Percentiles rank a stretch among this genome's conserved stretches.
These are phyloP conservation scores for Beaufortia kweichowensis DNA, from an alignment of 2,113 vertebrate genomes.

Conservation along the genomic window DNA sequence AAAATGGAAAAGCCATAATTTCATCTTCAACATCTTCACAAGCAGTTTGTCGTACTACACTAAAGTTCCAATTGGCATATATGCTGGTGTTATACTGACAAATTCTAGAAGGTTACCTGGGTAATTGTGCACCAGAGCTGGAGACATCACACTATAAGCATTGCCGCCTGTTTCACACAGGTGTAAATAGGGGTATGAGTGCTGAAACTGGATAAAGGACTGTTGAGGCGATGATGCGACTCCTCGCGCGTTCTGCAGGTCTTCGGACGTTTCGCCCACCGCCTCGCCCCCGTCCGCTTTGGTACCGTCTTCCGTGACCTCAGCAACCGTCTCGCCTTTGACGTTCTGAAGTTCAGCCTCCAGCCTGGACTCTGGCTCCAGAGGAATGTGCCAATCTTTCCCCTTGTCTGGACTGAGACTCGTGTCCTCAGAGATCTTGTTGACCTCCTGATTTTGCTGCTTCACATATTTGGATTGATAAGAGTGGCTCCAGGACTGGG, in stretches of 20 bases:
- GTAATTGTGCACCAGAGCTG: conserved; percentile 93
- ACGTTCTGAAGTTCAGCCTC: conserved; percentile 85
- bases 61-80: background rate
- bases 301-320: conserved; percentile 81
- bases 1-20: conserved; percentile 15
- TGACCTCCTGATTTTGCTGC: conserved; percentile 84
- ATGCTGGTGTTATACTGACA: background rate
- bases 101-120: conserved; percentile 78
- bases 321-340: conserved; percentile 79
- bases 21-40: background rate
- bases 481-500: conserved; percentile 87
- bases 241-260: conserved; percentile 82
- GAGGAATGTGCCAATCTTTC: conserved; percentile 82
- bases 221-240: conserved; percentile 92
- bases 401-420: conserved; percentile 85
- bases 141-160: conserved; percentile 91
- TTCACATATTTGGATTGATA: conserved; percentile 92
- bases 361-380: conserved; percentile 79
- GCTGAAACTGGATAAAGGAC: conserved; percentile 95
- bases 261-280: conserved; percentile 81
- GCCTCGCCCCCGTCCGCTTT: conserved; percentile 83
- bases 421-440: conserved; percentile 86
- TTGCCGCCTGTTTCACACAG: conserved; percentile 90
- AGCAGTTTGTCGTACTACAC: background rate
- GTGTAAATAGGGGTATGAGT: conserved; percentile 92